Evolutionary conservation across 2,888 invertebrate genomes (phyloP).

Genomic region (Acanthosepion esculentum): DNA sequence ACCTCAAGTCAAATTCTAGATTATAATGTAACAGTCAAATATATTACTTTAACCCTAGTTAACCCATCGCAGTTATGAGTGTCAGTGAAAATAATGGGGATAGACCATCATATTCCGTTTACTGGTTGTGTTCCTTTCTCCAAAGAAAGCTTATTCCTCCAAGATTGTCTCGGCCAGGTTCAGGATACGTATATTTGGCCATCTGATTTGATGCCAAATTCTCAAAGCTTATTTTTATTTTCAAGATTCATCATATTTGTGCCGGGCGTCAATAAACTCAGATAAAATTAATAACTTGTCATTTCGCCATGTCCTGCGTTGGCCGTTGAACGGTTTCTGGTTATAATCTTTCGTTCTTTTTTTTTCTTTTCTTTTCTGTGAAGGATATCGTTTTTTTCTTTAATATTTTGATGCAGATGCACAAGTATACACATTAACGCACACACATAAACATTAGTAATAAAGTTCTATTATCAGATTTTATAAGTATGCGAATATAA

Average conservation of each 20-base stretch:
- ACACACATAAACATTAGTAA: no score
- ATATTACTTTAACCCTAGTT: no score
- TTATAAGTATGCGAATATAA: no score
- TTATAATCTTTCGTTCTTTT: not conserved
- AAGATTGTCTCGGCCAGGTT: not conserved
- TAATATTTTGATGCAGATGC: not conserved
- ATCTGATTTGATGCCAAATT: not conserved
- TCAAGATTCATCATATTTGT: not conserved
- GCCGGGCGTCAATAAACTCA: not conserved
- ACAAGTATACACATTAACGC: not conserved
- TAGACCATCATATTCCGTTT: no score
- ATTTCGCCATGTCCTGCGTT: not conserved
- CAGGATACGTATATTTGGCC: not conserved
- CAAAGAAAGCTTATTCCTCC: no score
- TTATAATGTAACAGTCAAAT: no score
- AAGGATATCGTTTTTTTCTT: not conserved
- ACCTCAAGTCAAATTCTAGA: no score
- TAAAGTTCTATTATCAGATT: no score
- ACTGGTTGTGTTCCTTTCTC: no score
- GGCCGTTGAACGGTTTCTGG: not conserved
- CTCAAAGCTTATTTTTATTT: not conserved
- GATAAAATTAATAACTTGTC: constrained; percentile 33
- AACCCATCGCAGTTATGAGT: no score
- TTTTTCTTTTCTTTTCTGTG: not conserved
- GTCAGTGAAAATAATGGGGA: no score